phyloP scores from a whole-genome alignment of 2,888 invertebrate species.

The Lamellibrachia satsuma region DNA sequence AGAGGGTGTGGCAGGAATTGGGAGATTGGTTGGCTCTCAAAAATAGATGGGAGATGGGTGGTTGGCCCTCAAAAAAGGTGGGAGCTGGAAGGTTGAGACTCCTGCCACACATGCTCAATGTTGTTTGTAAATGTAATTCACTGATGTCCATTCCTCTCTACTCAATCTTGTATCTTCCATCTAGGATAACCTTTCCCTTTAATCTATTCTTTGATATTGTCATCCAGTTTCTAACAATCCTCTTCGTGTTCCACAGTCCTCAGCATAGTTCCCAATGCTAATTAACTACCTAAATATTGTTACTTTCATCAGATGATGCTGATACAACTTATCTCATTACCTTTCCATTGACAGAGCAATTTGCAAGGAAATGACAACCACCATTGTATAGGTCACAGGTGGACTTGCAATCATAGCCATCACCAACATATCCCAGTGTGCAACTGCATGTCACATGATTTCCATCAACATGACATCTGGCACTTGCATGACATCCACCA shows the following conservation, averaged over 20 bases:
- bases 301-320: background rate
- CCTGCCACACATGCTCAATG: no score
- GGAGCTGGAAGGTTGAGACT: no score
- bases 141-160: no score
- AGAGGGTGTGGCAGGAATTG: no score
- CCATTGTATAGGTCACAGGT: background rate
- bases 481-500: background rate
- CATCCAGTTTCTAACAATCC: background rate
- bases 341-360: background rate
- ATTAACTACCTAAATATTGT: background rate
- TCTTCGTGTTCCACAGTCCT: background rate
- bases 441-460: background rate
- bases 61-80: no score
- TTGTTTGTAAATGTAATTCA: no score
- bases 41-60: no score
- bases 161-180: no score
- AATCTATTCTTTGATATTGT: no score
- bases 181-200: no score
- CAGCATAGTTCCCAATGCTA: background rate
- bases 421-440: background rate
- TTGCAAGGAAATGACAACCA: background rate
- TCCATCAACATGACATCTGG: background rate
- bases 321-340: background rate
- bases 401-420: background rate
- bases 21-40: no score